Evolutionary conservation across 2,888 invertebrate species (phyloP).

Genomic region (Polydrusus pterygomalis): DNA sequence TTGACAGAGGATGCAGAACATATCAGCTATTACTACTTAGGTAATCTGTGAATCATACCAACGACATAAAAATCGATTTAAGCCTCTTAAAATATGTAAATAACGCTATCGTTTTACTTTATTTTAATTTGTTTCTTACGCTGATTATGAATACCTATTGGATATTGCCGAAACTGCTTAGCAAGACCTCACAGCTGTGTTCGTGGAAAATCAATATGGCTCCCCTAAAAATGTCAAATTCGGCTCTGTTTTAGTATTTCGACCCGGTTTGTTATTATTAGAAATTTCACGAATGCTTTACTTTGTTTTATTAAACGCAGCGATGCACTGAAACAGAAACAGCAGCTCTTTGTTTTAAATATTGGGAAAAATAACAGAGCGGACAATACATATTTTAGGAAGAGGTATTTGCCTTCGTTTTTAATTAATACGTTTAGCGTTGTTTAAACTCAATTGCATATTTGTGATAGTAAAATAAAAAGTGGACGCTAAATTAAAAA

Average conservation of each 20-base stretch:
- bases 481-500: too few relatives aligned
- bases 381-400: background rate
- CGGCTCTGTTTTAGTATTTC: background rate
- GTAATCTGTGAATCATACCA: too few relatives aligned
- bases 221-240: constrained; percentile 1
- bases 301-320: constrained; percentile 20
- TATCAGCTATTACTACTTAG: too few relatives aligned
- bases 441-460: too few relatives aligned
- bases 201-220: background rate
- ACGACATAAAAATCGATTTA: too few relatives aligned
- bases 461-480: background rate
- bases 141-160: too few relatives aligned
- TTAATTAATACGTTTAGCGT: too few relatives aligned
- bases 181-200: background rate
- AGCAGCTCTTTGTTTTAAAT: constrained; percentile 8
- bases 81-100: too few relatives aligned
- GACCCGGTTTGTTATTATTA: constrained; percentile 23
- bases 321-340: constrained; percentile 15
- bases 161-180: background rate
- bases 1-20: too few relatives aligned
- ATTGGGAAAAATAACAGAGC: background rate
- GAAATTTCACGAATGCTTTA: constrained; percentile 28
- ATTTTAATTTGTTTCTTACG: too few relatives aligned
- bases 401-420: too few relatives aligned
- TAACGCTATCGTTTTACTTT: too few relatives aligned